Conservation (phyloP, 1,140 invertebrate genomes). For the Aphaenogaster floridana region DNA sequence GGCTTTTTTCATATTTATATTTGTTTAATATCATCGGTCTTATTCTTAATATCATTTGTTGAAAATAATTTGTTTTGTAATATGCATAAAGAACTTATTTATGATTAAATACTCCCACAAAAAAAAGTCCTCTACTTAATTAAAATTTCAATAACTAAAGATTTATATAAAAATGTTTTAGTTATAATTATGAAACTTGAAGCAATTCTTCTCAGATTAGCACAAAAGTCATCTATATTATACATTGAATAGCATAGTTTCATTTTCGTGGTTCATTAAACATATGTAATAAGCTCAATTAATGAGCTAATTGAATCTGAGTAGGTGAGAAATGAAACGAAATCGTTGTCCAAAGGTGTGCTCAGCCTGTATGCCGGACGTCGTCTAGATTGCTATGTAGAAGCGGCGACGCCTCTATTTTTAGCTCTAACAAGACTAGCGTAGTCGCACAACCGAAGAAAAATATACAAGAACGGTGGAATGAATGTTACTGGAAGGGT, state of each 20-base stretch:
- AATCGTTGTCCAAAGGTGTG: constrained; percentile 42
- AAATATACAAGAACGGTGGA: constrained; percentile 55
- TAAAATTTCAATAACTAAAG: not conserved
- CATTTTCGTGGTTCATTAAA: constrained; percentile 29
- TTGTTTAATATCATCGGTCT: no score
- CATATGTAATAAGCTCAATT: constrained; percentile 31
- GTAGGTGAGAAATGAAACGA: constrained; percentile 2
- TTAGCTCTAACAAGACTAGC: constrained; percentile 43
- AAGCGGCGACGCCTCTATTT: constrained; percentile 54
- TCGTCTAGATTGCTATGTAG: constrained; percentile 47
- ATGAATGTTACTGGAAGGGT: constrained; percentile 19
- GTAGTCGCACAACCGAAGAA: constrained; percentile 8
- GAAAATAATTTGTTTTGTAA: not conserved
- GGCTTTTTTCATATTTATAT: no score
- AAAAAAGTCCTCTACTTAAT: not conserved
- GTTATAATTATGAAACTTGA: not conserved
- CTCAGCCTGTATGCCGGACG: not conserved
- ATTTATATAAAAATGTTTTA: not conserved
- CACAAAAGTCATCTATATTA: not conserved
- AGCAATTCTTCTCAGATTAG: not conserved
- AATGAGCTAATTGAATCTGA: constrained; percentile 48
- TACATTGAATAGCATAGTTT: not conserved
- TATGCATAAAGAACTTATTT: not conserved
- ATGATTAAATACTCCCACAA: not conserved
- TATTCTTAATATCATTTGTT: no score